Evolutionary conservation across 2,888 invertebrate species (phyloP).

Genomic region (Torymus tubicola): DNA sequence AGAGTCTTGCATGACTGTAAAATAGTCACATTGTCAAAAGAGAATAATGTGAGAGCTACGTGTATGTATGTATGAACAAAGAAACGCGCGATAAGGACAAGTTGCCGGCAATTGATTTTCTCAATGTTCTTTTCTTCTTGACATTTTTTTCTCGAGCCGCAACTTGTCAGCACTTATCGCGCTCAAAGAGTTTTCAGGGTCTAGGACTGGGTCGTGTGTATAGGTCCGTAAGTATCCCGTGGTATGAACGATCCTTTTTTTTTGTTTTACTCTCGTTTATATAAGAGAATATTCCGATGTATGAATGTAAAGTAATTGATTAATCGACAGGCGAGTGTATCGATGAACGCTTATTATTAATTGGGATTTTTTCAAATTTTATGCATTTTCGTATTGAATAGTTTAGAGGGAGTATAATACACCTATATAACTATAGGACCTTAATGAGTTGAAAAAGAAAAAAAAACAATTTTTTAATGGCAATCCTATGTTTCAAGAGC

Average conservation of each 20-base stretch:
- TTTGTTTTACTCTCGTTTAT: not conserved
- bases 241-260: not conserved
- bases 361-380: too few relatives aligned
- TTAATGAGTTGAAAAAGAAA: too few relatives aligned
- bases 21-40: slow-evolving; percentile 1
- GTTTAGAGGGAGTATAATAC: too few relatives aligned
- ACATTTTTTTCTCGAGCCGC: slow-evolving; percentile 2
- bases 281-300: not conserved
- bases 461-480: too few relatives aligned
- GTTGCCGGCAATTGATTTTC: slow-evolving; percentile 23
- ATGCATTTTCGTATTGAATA: too few relatives aligned
- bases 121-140: slow-evolving; percentile 3
- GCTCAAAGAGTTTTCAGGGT: slow-evolving; percentile 51
- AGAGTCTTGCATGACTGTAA: slow-evolving; percentile 34
- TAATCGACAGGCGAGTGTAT: slow-evolving; percentile 19
- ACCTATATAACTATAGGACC: too few relatives aligned
- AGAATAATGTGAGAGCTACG: slow-evolving; percentile 23
- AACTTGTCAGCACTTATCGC: slow-evolving; percentile 47
- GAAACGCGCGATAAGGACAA: slow-evolving; percentile 45
- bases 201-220: slow-evolving; percentile 29
- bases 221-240: slow-evolving; percentile 50
- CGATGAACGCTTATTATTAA: not conserved
- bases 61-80: slow-evolving; percentile 22
- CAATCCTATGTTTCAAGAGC: slow-evolving; percentile 39
- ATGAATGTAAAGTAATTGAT: slow-evolving; percentile 15